Conservation (phyloP, 2,888 invertebrate species). For the Scrobipalpa costella region DNA sequence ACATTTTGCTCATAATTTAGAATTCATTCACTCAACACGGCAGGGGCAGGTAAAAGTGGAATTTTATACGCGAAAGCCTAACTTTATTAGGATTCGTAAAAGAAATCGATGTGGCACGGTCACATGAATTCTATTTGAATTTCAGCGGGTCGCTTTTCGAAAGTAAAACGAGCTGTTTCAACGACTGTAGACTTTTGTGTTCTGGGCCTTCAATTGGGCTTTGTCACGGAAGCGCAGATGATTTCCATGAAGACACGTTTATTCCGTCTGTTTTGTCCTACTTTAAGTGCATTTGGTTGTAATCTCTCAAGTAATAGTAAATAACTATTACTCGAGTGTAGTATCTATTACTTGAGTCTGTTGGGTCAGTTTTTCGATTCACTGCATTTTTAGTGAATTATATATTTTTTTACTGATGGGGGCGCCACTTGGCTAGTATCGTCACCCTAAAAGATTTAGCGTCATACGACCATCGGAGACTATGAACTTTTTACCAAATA, state of each 20-base stretch:
- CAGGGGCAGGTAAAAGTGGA: not conserved
- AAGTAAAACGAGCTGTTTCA: slow-evolving; percentile 14
- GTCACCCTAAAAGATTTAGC: no score
- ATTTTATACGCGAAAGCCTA: slow-evolving; percentile 12
- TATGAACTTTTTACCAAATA: no score
- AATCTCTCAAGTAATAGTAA: no score
- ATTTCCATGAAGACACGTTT: not conserved
- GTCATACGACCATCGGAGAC: no score
- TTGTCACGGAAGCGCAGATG: not conserved
- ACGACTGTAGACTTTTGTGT: slow-evolving; percentile 1
- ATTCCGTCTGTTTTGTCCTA: not conserved
- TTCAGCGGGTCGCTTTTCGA: slow-evolving; percentile 12
- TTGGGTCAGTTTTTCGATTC: no score
- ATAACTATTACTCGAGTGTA: no score
- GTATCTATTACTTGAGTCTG: no score
- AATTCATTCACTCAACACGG: not conserved
- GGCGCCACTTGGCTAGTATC: no score
- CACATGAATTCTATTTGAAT: slow-evolving; percentile 4
- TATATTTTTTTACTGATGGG: no score
- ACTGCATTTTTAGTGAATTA: no score
- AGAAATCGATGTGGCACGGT: slow-evolving; percentile 37
- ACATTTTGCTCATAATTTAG: not conserved
- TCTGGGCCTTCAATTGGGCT: not conserved
- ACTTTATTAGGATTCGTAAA: slow-evolving; percentile 33
- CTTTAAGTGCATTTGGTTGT: no score